Percentiles rank a stretch among this genome's conserved stretches.
These are phyloP conservation scores for Megaceryle alcyon DNA, from an alignment of 2,797 vertebrate species.

Conservation along the genomic window DNA sequence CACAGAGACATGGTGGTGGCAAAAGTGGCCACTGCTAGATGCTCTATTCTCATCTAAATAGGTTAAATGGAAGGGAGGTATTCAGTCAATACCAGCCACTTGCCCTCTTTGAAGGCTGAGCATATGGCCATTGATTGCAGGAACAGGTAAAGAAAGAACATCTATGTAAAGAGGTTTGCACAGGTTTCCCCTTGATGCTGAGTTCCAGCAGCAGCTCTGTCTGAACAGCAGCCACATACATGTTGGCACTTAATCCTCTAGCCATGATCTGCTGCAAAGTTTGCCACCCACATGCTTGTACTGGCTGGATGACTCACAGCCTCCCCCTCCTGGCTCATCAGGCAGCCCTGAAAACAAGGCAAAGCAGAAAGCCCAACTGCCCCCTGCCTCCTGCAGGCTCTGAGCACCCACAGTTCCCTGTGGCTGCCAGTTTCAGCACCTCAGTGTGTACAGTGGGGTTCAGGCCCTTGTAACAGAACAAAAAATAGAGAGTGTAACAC, in stretches of 20 bases:
- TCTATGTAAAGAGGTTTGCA: background rate
- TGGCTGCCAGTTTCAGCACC: rapidly evolving
- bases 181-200: background rate
- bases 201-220: background rate
- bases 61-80: background rate
- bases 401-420: background rate
- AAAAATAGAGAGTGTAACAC: background rate
- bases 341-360: background rate
- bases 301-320: background rate
- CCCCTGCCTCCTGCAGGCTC: background rate
- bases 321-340: background rate
- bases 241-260: background rate
- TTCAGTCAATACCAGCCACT: background rate
- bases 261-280: background rate
- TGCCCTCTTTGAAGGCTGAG: background rate
- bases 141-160: rapidly evolving
- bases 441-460: background rate
- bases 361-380: background rate
- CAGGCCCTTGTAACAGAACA: background rate
- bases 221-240: background rate
- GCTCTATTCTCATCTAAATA: background rate
- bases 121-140: background rate
- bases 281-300: rapidly evolving
- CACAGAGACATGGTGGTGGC: rapidly evolving
- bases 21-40: background rate